phyloP scores from a whole-genome alignment of 2,888 invertebrate species.

The Trichogramma evanescens region DNA sequence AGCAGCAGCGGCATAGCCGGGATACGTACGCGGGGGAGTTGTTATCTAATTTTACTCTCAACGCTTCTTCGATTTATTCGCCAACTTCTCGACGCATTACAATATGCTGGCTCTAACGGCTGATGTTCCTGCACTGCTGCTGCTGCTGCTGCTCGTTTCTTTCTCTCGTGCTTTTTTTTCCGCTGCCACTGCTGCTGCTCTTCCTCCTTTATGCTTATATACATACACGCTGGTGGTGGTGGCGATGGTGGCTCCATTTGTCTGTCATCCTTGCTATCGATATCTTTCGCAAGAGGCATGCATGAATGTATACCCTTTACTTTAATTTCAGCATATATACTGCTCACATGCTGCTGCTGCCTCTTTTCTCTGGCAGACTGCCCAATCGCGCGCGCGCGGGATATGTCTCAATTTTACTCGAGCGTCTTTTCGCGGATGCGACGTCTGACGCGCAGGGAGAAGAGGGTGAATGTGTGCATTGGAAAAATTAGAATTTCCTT shows the following conservation, averaged over 20 bases:
- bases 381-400: not conserved
- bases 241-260: slow-evolving; percentile 11
- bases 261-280: slow-evolving; percentile 20
- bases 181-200: slow-evolving; percentile 7
- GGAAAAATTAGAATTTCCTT: too few species aligned
- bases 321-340: slow-evolving; percentile 13
- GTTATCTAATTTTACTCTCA: slow-evolving; percentile 49
- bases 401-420: too few species aligned
- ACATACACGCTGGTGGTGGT: slow-evolving; percentile 1
- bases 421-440: too few species aligned
- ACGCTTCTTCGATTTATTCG: slow-evolving; percentile 49
- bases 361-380: slow-evolving; percentile 14
- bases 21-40: slow-evolving; percentile 35
- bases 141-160: slow-evolving; percentile 25
- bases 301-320: not conserved
- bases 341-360: not conserved
- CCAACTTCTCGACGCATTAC: slow-evolving; percentile 47
- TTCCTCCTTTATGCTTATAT: slow-evolving; percentile 1
- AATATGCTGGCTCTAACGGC: slow-evolving; percentile 39
- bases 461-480: too few species aligned
- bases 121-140: slow-evolving; percentile 14
- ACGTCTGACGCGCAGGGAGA: too few species aligned
- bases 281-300: slow-evolving; percentile 4
- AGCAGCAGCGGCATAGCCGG: slow-evolving; percentile 18
- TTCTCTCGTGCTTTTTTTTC: slow-evolving; percentile 4